Evolutionary conservation across 2,888 invertebrate genomes (phyloP).

Genomic region (Plebejus argus): DNA sequence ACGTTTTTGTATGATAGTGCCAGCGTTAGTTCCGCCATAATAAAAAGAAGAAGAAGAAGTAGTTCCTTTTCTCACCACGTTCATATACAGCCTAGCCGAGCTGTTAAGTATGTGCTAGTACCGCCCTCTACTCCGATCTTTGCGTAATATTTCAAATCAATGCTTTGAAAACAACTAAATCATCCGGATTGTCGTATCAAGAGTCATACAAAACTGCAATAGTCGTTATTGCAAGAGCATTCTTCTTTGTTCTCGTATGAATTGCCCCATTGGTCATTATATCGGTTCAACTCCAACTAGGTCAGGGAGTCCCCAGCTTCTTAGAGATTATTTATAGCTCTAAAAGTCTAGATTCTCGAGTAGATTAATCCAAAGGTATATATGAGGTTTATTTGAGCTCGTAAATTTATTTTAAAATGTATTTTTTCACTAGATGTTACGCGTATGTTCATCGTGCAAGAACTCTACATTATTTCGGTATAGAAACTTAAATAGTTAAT

Average conservation of each 20-base stretch:
- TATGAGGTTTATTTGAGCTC: background rate
- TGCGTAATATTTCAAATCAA: too few relatives aligned
- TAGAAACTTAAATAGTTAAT: too few relatives aligned
- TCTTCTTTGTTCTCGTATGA: constrained; percentile 14
- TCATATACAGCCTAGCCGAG: too few relatives aligned
- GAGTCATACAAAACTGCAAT: background rate
- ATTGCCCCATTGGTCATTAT: constrained; percentile 14
- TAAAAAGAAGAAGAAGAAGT: too few relatives aligned
- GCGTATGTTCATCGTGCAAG: too few relatives aligned
- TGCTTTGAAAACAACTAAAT: background rate
- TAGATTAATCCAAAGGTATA: background rate
- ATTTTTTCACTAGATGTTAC: background rate
- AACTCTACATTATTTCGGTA: too few relatives aligned
- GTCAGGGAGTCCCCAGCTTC: constrained; percentile 6
- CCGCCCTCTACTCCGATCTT: too few relatives aligned
- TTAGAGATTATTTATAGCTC: constrained; percentile 1
- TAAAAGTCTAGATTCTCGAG: background rate
- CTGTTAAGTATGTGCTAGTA: too few relatives aligned
- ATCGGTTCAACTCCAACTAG: background rate
- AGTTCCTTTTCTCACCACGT: too few relatives aligned
- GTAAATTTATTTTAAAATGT: background rate
- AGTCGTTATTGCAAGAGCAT: background rate
- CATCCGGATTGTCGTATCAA: background rate
- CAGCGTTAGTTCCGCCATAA: too few relatives aligned
- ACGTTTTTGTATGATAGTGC: too few relatives aligned